Percentiles rank a stretch among this genome's conserved stretches.
Conservation (phyloP, 2,888 invertebrate genomes). For the Aleiodes testaceus region DNA sequence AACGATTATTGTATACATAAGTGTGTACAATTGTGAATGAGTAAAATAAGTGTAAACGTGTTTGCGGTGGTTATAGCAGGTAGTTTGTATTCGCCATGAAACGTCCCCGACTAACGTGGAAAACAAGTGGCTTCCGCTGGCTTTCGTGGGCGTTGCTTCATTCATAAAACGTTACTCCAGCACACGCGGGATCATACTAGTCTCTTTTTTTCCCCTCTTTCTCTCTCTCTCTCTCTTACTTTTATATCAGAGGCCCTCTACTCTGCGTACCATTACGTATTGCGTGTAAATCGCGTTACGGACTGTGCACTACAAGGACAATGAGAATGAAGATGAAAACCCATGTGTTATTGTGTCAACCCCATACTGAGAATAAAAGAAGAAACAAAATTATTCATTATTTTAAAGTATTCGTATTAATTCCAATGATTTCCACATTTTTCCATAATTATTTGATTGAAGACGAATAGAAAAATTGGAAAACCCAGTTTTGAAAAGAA, state of each 20-base stretch:
- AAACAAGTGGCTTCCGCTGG: constrained; percentile 57
- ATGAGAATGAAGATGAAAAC: constrained; percentile 14
- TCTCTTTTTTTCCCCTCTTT: not conserved
- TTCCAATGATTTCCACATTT: too few relatives aligned
- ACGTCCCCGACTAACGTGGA: constrained; percentile 53
- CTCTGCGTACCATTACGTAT: constrained; percentile 31
- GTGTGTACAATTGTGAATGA: not conserved
- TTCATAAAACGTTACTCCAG: constrained; percentile 56
- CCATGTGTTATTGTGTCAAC: constrained; percentile 10
- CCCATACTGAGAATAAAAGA: constrained; percentile 7
- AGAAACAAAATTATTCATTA: too few relatives aligned
- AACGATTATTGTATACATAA: constrained; percentile 11
- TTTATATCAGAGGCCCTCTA: not conserved
- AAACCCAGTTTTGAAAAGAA: not conserved
- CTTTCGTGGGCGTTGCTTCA: constrained; percentile 55
- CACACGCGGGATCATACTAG: constrained; percentile 48
- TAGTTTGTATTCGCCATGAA: constrained; percentile 55
- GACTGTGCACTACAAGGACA: constrained; percentile 48
- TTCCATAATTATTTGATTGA: too few relatives aligned
- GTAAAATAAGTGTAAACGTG: constrained; percentile 5
- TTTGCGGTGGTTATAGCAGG: constrained; percentile 39
- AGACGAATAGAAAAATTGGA: too few relatives aligned
- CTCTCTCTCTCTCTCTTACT: constrained; percentile 1
- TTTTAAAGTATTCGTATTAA: too few relatives aligned
- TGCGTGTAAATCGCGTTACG: constrained; percentile 47